Conservation (phyloP, 1,140 invertebrate genomes). For the Lutraria rhynchaena region DNA sequence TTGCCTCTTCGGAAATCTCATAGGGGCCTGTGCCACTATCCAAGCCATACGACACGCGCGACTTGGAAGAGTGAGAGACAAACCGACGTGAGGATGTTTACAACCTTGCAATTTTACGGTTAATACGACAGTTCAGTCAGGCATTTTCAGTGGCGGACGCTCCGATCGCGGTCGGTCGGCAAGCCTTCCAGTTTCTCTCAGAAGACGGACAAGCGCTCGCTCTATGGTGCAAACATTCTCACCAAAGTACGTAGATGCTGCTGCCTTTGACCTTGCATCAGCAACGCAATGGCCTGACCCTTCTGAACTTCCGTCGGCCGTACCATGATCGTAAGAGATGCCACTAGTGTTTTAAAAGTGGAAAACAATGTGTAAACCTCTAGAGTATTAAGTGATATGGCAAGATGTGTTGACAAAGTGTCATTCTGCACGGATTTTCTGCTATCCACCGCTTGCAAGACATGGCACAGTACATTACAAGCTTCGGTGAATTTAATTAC, state of each 20-base stretch:
- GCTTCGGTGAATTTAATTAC: not conserved
- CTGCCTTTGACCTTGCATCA: conserved; percentile 16
- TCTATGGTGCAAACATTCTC: conserved; percentile 26
- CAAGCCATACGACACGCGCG: conserved; percentile 11
- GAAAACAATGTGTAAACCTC: too few species aligned
- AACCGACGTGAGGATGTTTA: not conserved
- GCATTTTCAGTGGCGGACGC: not conserved
- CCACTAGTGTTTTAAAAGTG: not conserved
- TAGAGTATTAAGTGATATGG: conserved; percentile 5
- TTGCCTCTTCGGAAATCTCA: conserved; percentile 16
- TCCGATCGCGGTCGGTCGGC: too few species aligned
- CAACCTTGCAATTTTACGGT: conserved; percentile 6
- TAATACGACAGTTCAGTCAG: not conserved
- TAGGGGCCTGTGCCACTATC: conserved; percentile 8
- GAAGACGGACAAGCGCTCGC: conserved; percentile 15
- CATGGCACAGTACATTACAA: conserved; percentile 2
- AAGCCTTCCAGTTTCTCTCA: too few species aligned
- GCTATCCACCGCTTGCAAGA: not conserved
- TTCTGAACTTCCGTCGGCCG: too few species aligned
- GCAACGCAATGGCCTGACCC: too few species aligned
- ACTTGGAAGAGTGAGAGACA: not conserved
- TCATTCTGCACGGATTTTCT: too few species aligned
- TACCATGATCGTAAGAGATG: not conserved
- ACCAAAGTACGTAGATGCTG: conserved; percentile 16
- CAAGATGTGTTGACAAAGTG: conserved; percentile 6